Base-by-base conservation (phyloP, 2,113 vertebrate species). In the Rhegmatorhina hoffmannsi region DNA sequence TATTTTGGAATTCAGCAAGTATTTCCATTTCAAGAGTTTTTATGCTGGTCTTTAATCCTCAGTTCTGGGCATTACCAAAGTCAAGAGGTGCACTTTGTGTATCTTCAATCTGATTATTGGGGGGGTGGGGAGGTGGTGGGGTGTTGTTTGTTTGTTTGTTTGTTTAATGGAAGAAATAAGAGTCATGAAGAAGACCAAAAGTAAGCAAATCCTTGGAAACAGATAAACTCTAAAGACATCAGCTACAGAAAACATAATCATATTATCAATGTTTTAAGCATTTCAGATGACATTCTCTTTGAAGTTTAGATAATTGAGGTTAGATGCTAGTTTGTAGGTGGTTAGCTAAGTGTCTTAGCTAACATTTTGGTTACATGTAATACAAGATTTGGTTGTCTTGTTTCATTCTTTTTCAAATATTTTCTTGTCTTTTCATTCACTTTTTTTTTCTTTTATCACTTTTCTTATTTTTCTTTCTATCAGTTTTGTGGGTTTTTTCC, bases 401-500 rank as follows among this genome's bases (percentile, higher is more conserved):
- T 40, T 93, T 53, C 10, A 36, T 60, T 62, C 2, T 72, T 80
- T 91, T 80, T 17, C 9, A 73, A 29, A 10, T 34, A 34, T 68
- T 81, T 79, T 11, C 16, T 47, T 78, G 3, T 38, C 8, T 68
- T 77, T 91, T 52, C 49, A 50, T 52, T 68, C 1, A 28, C 28
- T 2, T 38, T 62, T 74, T 3, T 43, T 90, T 63, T 68, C 2
- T 53, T 73, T 56, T n/a, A n/a, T 36, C 8, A 40, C 3, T 62
- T 80, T 74, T 50, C 9, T 62, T 58, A 4, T 43, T 90, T 58
- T 89, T 53, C 4, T 72, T 90, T 34, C 3, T 52, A 6, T 44
- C 3, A 2, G 11, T 18, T 77, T 0, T 62, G 8, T 43, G 9
- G 6, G 11, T 38, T n/a, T 13, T 46, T 36, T 9, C 14, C 10